Conservation (phyloP, 1,140 invertebrate genomes). For the Delia radicum region DNA sequence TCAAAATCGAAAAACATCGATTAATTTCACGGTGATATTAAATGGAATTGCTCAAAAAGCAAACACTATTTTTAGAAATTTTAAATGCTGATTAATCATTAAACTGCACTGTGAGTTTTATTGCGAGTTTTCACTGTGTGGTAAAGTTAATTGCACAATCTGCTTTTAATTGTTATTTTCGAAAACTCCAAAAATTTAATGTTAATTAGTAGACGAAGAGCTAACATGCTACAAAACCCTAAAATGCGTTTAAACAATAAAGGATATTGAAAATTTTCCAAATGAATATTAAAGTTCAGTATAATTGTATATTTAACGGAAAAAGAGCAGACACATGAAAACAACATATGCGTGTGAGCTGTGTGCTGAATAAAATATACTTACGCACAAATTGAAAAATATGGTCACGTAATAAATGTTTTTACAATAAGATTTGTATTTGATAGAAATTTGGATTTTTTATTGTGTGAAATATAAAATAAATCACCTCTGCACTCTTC, state of each 20-base stretch:
- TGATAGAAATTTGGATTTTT: no score
- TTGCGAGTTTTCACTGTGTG: background rate
- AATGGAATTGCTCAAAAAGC: no score
- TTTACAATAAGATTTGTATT: background rate
- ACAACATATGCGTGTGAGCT: background rate
- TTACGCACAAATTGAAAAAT: background rate
- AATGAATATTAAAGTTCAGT: background rate
- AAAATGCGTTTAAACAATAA: background rate
- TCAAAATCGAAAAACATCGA: no score
- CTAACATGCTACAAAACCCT: background rate
- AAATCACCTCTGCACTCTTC: no score
- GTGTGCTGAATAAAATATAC: background rate
- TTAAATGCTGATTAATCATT: background rate
- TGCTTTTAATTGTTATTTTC: background rate
- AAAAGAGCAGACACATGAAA: background rate
- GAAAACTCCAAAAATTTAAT: background rate
- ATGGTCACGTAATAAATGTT: slow-evolving; percentile 1
- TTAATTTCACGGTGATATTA: no score
- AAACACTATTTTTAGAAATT: background rate
- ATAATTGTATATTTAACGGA: background rate
- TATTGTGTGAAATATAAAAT: no score
- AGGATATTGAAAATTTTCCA: background rate
- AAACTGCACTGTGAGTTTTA: background rate
- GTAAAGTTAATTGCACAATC: background rate
- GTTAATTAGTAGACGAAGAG: background rate